Base-by-base conservation (phyloP, 1,140 invertebrate genomes). In the Stenopsyche tienmushanensis region DNA sequence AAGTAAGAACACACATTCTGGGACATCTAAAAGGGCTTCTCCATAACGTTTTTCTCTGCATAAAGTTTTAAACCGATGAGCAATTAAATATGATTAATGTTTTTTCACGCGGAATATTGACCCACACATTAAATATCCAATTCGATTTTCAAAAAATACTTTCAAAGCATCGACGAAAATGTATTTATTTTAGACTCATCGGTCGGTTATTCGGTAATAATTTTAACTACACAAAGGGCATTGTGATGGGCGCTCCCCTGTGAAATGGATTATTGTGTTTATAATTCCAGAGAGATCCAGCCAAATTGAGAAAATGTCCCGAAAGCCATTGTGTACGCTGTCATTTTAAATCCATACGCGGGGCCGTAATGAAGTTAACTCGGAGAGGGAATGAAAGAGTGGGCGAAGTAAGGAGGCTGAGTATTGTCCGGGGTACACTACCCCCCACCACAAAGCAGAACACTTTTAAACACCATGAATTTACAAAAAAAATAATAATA, bases 281-380 rank as follows among this genome's bases (percentile, higher is more conserved):
- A 55, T 55, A 55, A 55, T 58, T 58, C 29, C 39, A n/a, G 53
- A 10, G 53, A 57, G 15, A 41, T 47, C 10, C 29, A 26, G 45
- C 49, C 39, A 25, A 55, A 64, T 64, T 55, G 29, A 64, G 49
- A 54, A 52, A 62, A 52, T 62, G 57, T 50, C 15, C 60, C 49
- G 25, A 63, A 63, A 63, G 60, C 62, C 29, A 64, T 64, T 64
- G 62, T 64, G 42, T 45, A 24, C 62, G 41, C 39, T 64, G 62
- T 64, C 62, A 53, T 64, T 64, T 64, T 54, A 64, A 54, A 64
- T 64, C 49, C 41, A 54, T 58, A 55, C 52, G 52, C 18, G 24
- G 50, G 17, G 21, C 49, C 29, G 29, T 64, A 54, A 64, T 64
- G 50, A 55, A 64, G 49, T 64, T 55, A 63, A 26, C 47, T 7